Conservation (phyloP, 2,888 invertebrate genomes). For the Drepanosiphum platanoidis region DNA sequence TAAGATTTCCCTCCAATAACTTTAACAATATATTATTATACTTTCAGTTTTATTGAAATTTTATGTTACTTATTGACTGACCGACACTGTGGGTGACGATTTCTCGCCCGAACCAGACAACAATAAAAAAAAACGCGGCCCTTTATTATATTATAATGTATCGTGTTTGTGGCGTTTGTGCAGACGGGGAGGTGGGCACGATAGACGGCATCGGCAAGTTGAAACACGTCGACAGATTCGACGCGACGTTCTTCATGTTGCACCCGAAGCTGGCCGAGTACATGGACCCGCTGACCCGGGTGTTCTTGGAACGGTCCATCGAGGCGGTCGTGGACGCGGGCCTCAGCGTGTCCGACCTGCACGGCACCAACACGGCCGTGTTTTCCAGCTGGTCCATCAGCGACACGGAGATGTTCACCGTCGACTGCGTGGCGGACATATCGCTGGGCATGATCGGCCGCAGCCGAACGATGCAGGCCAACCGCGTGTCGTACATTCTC, state of each 20-base stretch:
- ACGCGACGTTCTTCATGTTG: neutral
- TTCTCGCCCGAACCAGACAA: no score
- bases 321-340: slow-evolving; percentile 65
- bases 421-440: slow-evolving; percentile 52
- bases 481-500: slow-evolving; percentile 73
- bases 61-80: no score
- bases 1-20: no score
- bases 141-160: no score
- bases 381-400: slow-evolving; percentile 68
- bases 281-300: neutral
- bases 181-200: no score
- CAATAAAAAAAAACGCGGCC: no score
- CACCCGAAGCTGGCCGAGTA: neutral
- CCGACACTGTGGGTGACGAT: no score
- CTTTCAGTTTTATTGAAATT: no score
- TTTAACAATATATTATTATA: no score
- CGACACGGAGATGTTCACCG: slow-evolving; percentile 67
- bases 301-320: neutral
- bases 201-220: neutral
- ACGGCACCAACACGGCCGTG: slow-evolving; percentile 68
- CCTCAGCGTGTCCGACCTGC: slow-evolving; percentile 68
- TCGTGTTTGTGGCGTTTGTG: no score
- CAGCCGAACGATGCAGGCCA: slow-evolving; percentile 73
- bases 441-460: slow-evolving; percentile 75
- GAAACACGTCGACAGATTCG: neutral